Conservation (phyloP, 2,888 invertebrate species). For the Tetragonula carbonaria region DNA sequence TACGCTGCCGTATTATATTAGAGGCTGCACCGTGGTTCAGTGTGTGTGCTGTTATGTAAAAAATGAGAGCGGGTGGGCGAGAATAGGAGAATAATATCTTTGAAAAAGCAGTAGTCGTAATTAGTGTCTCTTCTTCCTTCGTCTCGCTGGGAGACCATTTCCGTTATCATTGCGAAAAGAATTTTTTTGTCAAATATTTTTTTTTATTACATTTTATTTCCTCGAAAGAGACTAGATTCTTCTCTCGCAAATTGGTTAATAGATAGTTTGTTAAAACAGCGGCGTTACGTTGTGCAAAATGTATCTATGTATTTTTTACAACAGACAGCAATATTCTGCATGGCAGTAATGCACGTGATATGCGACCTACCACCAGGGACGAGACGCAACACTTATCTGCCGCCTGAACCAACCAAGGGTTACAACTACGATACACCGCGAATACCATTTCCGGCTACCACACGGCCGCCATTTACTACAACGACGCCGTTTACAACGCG, state of each 20-base stretch:
- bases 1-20: constrained; percentile 18
- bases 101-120: not conserved
- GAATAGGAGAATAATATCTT: constrained; percentile 27
- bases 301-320: constrained; percentile 7
- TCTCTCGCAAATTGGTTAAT: not conserved
- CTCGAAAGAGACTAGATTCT: not conserved
- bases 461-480: constrained; percentile 74
- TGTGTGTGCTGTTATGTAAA: constrained; percentile 33
- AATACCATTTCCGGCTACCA: constrained; percentile 84
- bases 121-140: not conserved
- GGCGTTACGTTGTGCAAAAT: not conserved
- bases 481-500: constrained; percentile 2
- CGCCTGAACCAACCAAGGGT: constrained; percentile 87
- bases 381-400: constrained; percentile 89
- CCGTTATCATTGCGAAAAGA: not conserved
- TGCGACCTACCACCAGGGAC: constrained; percentile 87
- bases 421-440: constrained; percentile 90
- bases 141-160: not conserved
- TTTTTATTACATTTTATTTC: not conserved
- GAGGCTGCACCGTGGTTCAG: constrained; percentile 15
- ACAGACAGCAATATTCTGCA: constrained; percentile 60
- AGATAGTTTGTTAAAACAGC: not conserved
- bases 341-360: constrained; percentile 76
- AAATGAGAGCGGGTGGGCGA: constrained; percentile 37
- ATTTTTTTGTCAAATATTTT: not conserved